phyloP scores from a whole-genome alignment of 2,888 invertebrate species.

The Pemphredon lugubris region DNA sequence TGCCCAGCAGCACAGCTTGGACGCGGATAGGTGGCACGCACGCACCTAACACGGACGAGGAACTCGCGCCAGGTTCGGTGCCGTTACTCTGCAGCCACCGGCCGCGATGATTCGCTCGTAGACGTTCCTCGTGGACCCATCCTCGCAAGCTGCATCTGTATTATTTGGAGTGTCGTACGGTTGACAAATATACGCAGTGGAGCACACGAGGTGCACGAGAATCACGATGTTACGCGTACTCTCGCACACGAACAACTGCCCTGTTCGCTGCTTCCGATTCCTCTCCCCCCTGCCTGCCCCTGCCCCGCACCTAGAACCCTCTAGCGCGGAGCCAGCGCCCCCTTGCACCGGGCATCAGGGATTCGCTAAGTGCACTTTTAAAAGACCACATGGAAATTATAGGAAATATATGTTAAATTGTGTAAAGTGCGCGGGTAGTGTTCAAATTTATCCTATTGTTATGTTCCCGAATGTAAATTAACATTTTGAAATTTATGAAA shows the following conservation, averaged over 20 bases:
- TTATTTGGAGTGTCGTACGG: conserved; percentile 27
- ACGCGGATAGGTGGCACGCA: conserved; percentile 58
- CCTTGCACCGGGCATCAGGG: too few relatives aligned
- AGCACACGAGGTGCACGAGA: conserved; percentile 34
- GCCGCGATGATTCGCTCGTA: conserved; percentile 10
- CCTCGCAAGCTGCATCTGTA: conserved; percentile 34
- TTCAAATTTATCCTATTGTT: too few relatives aligned
- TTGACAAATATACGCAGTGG: conserved; percentile 54
- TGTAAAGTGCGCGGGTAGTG: too few relatives aligned
- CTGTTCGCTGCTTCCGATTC: conserved; percentile 39
- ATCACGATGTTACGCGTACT: conserved; percentile 58
- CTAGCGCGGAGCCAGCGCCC: conserved; percentile 28
- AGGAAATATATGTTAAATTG: too few relatives aligned
- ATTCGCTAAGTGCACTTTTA: too few relatives aligned
- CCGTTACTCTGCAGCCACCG: conserved; percentile 49
- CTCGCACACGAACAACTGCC: conserved; percentile 69
- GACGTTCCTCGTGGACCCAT: conserved; percentile 39
- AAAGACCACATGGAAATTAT: too few relatives aligned
- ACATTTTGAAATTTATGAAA: too few relatives aligned
- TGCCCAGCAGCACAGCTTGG: conserved; percentile 47
- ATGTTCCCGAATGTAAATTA: too few relatives aligned
- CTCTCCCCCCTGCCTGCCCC: conserved; percentile 27
- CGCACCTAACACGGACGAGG: conserved; percentile 51
- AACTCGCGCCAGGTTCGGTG: conserved; percentile 49
- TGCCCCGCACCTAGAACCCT: conserved; percentile 26